Evolutionary conservation across 2,797 vertebrate genomes (phyloP).

Genomic region (Chloroceryle amazona): DNA sequence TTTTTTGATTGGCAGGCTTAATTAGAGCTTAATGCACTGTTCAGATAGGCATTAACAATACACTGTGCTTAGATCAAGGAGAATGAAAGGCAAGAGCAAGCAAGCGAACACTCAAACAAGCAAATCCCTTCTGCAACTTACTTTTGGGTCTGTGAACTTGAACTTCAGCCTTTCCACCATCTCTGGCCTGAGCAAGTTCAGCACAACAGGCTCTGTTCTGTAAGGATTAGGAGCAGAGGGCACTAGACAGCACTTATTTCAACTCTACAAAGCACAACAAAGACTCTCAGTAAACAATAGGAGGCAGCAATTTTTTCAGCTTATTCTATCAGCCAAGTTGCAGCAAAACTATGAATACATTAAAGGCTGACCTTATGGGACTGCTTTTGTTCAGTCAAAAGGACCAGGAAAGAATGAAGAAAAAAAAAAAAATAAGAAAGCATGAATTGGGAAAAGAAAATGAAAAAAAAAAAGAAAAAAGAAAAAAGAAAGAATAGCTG

Average conservation of each 20-base stretch:
- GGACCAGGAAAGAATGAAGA: background rate
- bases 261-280: slow-evolving; percentile 52
- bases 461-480: background rate
- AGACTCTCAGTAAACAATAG: slow-evolving; percentile 54
- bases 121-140: slow-evolving; percentile 79
- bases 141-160: slow-evolving; percentile 90
- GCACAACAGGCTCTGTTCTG: slow-evolving; percentile 83
- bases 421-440: background rate
- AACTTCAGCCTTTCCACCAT: slow-evolving; percentile 90
- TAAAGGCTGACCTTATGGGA: slow-evolving; percentile 28
- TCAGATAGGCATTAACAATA: slow-evolving; percentile 64
- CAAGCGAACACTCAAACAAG: background rate
- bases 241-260: slow-evolving; percentile 46
- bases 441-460: background rate
- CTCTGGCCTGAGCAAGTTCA: slow-evolving; percentile 86
- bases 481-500: slow-evolving; percentile 24
- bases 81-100: slow-evolving; percentile 37
- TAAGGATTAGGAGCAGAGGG: slow-evolving; percentile 58
- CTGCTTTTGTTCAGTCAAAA: slow-evolving; percentile 62
- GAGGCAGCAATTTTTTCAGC: slow-evolving; percentile 53
- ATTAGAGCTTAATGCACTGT: slow-evolving; percentile 72
- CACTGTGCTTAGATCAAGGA: slow-evolving; percentile 43
- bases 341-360: slow-evolving; percentile 70
- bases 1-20: slow-evolving; percentile 71
- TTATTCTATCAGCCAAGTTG: slow-evolving; percentile 46